These are phyloP conservation scores for Drosophila funebris DNA, from an alignment of 1,140 invertebrate species.

Conservation along the genomic window DNA sequence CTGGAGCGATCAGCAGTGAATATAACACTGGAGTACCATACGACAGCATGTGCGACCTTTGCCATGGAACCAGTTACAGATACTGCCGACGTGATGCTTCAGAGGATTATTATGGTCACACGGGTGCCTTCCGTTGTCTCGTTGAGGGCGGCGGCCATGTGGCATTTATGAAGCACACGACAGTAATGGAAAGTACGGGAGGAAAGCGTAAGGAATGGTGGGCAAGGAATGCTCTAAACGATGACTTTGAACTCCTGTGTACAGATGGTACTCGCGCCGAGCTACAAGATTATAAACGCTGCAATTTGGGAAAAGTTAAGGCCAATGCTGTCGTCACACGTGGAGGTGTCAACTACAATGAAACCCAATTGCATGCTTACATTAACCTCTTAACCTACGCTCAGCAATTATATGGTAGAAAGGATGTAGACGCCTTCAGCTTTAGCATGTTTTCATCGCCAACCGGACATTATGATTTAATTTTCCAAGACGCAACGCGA, in stretches of 20 bases:
- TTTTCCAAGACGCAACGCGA: constrained; percentile 96
- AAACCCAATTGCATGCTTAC: constrained; percentile 92
- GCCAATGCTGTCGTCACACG: constrained; percentile 96
- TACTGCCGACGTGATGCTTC: constrained; percentile 93
- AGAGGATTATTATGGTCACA: constrained; percentile 95
- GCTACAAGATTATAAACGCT: constrained; percentile 91
- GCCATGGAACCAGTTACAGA: constrained; percentile 92
- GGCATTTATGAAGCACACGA: constrained; percentile 96
- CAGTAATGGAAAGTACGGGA: constrained; percentile 95
- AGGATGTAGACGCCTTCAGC: constrained; percentile 93
- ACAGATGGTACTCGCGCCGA: constrained; percentile 93
- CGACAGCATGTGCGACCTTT: constrained; percentile 96
- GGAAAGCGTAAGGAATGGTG: constrained; percentile 95
- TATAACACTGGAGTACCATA: constrained; percentile 93
- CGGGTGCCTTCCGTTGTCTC: constrained; percentile 95
- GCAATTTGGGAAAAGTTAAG: constrained; percentile 96
- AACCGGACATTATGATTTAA: constrained; percentile 92
- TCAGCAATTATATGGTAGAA: constrained; percentile 94
- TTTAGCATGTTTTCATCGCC: constrained; percentile 95
- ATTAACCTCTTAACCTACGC: constrained; percentile 95
- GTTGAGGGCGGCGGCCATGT: constrained; percentile 97
- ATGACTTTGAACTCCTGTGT: constrained; percentile 97
- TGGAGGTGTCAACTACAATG: constrained; percentile 89
- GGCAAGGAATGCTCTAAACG: constrained; percentile 95
- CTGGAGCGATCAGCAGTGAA: constrained; percentile 93